Conservation (phyloP, 1,140 invertebrate species). For the Lerema accius region DNA sequence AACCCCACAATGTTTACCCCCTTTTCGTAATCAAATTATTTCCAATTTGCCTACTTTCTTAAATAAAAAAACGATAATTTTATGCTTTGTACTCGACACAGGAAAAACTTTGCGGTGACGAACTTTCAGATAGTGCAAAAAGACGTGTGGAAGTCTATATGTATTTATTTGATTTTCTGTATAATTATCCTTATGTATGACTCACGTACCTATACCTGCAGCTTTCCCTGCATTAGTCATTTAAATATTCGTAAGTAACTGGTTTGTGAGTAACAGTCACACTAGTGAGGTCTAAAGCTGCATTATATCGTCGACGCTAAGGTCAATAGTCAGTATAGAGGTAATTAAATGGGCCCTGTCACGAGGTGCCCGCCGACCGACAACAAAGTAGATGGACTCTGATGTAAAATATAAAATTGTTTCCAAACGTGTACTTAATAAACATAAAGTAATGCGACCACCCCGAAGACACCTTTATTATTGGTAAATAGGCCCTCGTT, state of each 20-base stretch:
- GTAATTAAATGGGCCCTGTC: not conserved
- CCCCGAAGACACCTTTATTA: not conserved
- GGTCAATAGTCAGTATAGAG: not conserved
- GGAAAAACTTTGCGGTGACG: no score
- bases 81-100: no score
- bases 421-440: not conserved
- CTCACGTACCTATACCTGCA: no score
- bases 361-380: no score
- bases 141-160: no score
- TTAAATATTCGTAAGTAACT: not conserved
- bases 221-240: no score
- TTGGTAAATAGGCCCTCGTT: not conserved
- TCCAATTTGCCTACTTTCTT: not conserved
- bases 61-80: no score
- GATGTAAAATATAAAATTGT: not conserved
- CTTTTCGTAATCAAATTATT: not conserved
- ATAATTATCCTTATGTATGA: no score
- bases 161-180: no score
- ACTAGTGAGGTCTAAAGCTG: not conserved
- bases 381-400: not conserved
- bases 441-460: not conserved
- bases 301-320: not conserved
- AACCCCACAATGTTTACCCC: constrained; percentile 1
- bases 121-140: no score
- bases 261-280: not conserved